Percentiles rank a stretch among this genome's conserved stretches.
phyloP scores from a whole-genome alignment of 2,797 vertebrate genomes.

The Acomys russatus region DNA sequence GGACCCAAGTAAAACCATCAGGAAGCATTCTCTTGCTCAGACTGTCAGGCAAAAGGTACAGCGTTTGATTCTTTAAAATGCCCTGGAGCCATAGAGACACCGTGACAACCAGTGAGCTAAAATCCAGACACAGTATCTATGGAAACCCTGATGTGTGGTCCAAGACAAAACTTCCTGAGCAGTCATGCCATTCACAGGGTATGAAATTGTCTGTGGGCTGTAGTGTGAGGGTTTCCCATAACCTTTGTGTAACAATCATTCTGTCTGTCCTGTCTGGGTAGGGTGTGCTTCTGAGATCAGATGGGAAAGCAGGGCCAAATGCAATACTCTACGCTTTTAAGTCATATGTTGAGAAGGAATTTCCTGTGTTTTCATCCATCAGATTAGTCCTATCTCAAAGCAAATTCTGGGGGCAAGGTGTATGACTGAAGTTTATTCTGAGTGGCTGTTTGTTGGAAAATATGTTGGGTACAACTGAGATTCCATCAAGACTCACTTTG shows the following conservation, averaged over 20 bases:
- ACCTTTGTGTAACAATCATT: background rate
- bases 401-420: background rate
- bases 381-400: background rate
- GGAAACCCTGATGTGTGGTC: background rate
- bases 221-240: background rate
- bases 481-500: constrained; percentile 1
- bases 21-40: background rate
- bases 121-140: background rate
- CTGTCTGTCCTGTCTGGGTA: background rate
- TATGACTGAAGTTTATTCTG: background rate
- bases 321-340: background rate
- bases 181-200: background rate
- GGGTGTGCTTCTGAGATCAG: background rate
- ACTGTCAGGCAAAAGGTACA: background rate
- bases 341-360: background rate
- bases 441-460: background rate
- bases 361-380: background rate
- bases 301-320: background rate
- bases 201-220: background rate
- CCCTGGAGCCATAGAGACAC: background rate
- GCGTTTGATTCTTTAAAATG: background rate
- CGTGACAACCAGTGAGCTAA: background rate
- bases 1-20: background rate
- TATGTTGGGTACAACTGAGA: background rate
- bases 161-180: background rate